Evolutionary conservation across 2,888 invertebrate genomes (phyloP).

Genomic region (Epinotia nisella): DNA sequence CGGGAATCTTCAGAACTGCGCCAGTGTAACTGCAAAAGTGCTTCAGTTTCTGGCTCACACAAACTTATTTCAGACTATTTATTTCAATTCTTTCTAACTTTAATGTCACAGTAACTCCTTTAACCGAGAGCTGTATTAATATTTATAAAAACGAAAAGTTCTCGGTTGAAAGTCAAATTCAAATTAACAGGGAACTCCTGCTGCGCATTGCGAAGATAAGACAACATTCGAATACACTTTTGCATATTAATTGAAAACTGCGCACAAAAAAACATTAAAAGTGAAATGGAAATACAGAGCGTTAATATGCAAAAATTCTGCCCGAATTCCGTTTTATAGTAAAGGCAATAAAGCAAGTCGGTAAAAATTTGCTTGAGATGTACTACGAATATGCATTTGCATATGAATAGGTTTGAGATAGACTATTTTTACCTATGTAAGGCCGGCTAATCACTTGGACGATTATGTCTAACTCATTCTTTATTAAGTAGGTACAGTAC

Average conservation of each 20-base stretch:
- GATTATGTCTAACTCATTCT: not conserved
- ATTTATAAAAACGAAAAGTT: conserved; percentile 26
- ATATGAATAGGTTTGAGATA: too few species aligned
- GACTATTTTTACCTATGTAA: not conserved
- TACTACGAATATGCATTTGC: not conserved
- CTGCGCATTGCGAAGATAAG: conserved; percentile 56
- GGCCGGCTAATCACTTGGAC: not conserved
- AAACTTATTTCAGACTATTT: not conserved
- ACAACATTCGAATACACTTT: conserved; percentile 63
- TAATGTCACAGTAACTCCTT: not conserved
- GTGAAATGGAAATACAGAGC: conserved; percentile 13
- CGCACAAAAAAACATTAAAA: conserved; percentile 48
- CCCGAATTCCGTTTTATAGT: not conserved
- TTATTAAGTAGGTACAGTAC: too few species aligned
- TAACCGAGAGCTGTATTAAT: conserved; percentile 1
- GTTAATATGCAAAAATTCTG: conserved; percentile 9
- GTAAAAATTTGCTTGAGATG: conserved; percentile 1
- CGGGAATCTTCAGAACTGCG: not conserved
- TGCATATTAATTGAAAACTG: conserved; percentile 66
- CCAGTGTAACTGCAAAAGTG: not conserved
- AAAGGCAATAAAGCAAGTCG: conserved; percentile 18
- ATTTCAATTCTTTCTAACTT: not conserved
- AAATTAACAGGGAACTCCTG: conserved; percentile 47
- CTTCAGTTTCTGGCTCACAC: not conserved
- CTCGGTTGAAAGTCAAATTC: conserved; percentile 35